Evolutionary conservation across 2,797 vertebrate genomes (phyloP).

Genomic region (Australoheros facetus): DNA sequence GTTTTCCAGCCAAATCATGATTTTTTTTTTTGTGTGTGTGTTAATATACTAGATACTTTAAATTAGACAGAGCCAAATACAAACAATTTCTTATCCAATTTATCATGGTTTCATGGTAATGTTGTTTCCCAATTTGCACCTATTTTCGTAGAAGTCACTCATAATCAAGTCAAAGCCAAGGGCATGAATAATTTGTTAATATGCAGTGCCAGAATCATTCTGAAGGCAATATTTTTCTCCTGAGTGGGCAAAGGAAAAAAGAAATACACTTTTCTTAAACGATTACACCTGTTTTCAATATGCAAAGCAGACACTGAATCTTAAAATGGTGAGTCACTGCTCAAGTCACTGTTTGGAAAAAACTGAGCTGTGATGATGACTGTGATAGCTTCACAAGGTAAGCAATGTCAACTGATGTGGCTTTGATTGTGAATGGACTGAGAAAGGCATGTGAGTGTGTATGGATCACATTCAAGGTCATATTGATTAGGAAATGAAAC

Average conservation of each 20-base stretch:
- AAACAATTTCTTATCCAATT: conserved; percentile 21
- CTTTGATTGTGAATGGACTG: not conserved
- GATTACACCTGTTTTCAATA: conserved; percentile 19
- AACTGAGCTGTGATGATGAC: conserved; percentile 8
- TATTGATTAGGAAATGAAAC: conserved; percentile 32
- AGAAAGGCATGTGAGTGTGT: not conserved
- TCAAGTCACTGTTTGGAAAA: conserved; percentile 7
- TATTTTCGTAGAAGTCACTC: conserved; percentile 38
- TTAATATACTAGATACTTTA: conserved; percentile 9
- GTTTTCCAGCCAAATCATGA: not conserved
- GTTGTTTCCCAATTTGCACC: conserved; percentile 49
- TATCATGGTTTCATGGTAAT: conserved; percentile 28
- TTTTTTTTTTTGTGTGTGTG: not conserved
- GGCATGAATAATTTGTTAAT: conserved; percentile 35
- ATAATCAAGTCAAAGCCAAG: conserved; percentile 48
- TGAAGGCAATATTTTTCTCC: conserved; percentile 25
- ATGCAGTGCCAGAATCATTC: conserved; percentile 2
- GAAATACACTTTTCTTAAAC: not conserved
- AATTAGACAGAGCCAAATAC: not conserved
- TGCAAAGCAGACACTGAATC: conserved; percentile 5
- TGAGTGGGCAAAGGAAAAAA: conserved; percentile 4
- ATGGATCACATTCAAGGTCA: conserved; percentile 27
- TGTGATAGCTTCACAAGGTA: not conserved
- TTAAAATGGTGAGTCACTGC: not conserved
- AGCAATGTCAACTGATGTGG: not conserved